Base-by-base conservation (phyloP, 2,888 invertebrate genomes). In the Drosophila hawaiiensis region DNA sequence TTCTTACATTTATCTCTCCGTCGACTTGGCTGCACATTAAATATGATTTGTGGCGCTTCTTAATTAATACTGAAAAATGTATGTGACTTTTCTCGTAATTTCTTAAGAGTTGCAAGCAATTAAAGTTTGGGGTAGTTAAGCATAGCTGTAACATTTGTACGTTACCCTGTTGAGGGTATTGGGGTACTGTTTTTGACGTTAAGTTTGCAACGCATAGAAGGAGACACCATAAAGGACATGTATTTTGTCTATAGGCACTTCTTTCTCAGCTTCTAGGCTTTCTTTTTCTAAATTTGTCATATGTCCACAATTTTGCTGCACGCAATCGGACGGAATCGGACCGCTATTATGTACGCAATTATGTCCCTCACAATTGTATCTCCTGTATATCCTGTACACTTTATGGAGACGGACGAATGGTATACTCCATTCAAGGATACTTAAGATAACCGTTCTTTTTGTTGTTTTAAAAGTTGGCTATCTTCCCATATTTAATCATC, bases 1-100 rank as follows among this genome's bases (percentile, higher is more conserved):
- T 77, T 80, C 39, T n/a, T 29, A 41, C 58, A 71, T 77, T 77
- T 62, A 75, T 75, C 56, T 49, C 12, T 9, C 43, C 7, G 56
- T 50, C 39, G 9, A 35, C 37, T 47, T 31, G 16, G 16, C 52
- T 10, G 25, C 54, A 31, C 54, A 28, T 41, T 50, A 43, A 43
- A 29, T 47, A 63, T 70, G 59, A 63, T 70, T 63, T 37, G 41
- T 41, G 39, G 14, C 9, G 37, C 43, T 53, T 58, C n/a, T 28
- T 58, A 50, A 58, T 58, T 50, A 68, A 68, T 50, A 41, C 6
- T 22, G 39, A 22, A 10, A 6, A 33, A 50, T 50, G 33, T 35
- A n/a, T 39, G 4, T 56, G 56, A 56, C 39, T 39, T 56, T 39
- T 56, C 19, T 39, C n/a, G 4, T 4, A 7, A 19, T 19, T 31